These are phyloP conservation scores for Pelvicachromis taeniatus DNA, from an alignment of 2,113 vertebrate genomes.

Conservation along the genomic window DNA sequence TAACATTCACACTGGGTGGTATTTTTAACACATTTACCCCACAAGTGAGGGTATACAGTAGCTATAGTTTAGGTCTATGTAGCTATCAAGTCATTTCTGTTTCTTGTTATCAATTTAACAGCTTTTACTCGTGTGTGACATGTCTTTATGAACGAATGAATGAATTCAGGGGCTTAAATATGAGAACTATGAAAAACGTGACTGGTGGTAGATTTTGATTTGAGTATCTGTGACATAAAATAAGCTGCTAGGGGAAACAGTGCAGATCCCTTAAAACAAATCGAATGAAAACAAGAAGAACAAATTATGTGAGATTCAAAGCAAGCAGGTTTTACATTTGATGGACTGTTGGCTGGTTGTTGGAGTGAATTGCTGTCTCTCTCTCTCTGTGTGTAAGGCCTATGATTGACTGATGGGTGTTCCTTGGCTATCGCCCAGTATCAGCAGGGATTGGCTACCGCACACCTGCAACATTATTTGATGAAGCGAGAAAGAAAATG, in stretches of 20 bases:
- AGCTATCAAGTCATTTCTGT: not conserved
- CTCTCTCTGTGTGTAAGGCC: not conserved
- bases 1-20: not conserved
- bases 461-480: not conserved
- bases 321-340: not conserved
- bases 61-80: not conserved
- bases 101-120: not conserved
- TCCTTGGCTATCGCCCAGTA: not conserved
- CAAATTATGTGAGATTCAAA: not conserved
- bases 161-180: not conserved
- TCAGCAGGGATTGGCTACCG: accelerated
- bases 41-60: not conserved
- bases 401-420: not conserved
- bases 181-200: not conserved
- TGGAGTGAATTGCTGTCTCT: not conserved
- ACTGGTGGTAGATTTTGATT: not conserved
- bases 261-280: not conserved
- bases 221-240: not conserved
- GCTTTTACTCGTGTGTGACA: not conserved
- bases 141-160: not conserved
- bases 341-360: not conserved
- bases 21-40: not conserved
- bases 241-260: accelerated
- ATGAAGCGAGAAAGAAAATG: not conserved
- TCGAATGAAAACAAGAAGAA: not conserved